These are phyloP conservation scores for Arvicanthis niloticus DNA, from an alignment of 2,113 vertebrate species.

Conservation along the genomic window DNA sequence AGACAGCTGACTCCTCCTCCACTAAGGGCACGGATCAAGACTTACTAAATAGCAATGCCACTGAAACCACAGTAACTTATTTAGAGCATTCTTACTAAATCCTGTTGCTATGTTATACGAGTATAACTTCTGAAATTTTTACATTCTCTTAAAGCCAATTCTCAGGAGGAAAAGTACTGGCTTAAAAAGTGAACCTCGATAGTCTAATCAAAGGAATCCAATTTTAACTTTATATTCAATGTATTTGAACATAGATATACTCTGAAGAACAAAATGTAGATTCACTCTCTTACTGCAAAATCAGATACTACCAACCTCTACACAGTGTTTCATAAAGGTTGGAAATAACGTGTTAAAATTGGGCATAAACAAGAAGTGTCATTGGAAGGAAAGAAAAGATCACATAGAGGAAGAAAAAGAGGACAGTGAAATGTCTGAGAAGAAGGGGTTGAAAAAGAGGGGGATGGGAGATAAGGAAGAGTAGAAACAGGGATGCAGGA, in stretches of 20 bases:
- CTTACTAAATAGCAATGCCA: slow-evolving; percentile 40
- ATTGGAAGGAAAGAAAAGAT: not conserved
- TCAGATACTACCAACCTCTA: not conserved
- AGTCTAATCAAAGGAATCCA: slow-evolving; percentile 16
- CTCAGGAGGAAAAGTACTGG: not conserved
- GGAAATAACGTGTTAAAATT: slow-evolving; percentile 22
- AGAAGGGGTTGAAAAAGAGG: not conserved
- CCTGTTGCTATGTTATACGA: not conserved
- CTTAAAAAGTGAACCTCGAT: slow-evolving; percentile 10
- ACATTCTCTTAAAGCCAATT: slow-evolving; percentile 59
- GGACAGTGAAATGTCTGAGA: fast-evolving
- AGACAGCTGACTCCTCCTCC: not conserved
- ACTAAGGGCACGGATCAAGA: not conserved
- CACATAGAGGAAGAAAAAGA: not conserved
- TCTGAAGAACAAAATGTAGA: not conserved
- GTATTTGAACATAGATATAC: not conserved
- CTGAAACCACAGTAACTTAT: not conserved
- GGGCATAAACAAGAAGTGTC: not conserved
- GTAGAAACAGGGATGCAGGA: not conserved
- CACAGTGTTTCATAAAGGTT: not conserved
- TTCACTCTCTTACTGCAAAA: not conserved
- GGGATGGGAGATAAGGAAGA: fast-evolving
- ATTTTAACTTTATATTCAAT: not conserved
- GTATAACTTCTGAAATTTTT: slow-evolving; percentile 31
- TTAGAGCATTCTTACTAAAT: slow-evolving; percentile 24